These are phyloP conservation scores for Gymnosoma rotundatum DNA, from an alignment of 2,888 invertebrate genomes.

Conservation along the genomic window DNA sequence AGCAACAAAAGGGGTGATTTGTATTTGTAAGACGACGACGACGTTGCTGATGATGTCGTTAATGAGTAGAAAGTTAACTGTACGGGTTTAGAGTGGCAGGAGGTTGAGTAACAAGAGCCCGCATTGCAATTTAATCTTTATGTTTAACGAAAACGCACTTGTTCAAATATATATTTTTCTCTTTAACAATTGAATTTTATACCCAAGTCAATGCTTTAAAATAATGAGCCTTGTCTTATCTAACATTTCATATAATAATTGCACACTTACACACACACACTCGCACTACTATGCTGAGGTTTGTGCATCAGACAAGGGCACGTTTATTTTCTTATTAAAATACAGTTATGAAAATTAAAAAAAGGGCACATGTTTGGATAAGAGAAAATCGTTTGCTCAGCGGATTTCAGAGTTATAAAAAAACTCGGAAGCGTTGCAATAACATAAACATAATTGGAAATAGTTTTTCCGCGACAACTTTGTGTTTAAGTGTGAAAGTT, in stretches of 20 bases:
- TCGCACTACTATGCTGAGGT: neutral
- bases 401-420: too few species aligned
- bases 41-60: constrained; percentile 30
- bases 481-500: too few species aligned
- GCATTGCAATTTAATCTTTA: constrained; percentile 73
- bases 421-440: too few species aligned
- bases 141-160: constrained; percentile 73
- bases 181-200: constrained; percentile 64
- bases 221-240: constrained; percentile 74
- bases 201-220: constrained; percentile 79
- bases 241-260: constrained; percentile 18
- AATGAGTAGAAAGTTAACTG: constrained; percentile 55
- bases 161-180: constrained; percentile 70
- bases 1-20: constrained; percentile 48
- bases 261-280: neutral
- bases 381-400: too few species aligned
- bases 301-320: constrained; percentile 37
- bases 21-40: constrained; percentile 36
- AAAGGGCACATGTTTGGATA: neutral
- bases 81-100: constrained; percentile 17
- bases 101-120: constrained; percentile 44
- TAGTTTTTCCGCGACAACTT: too few species aligned
- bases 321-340: constrained; percentile 30
- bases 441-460: too few species aligned
- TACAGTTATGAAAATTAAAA: constrained; percentile 5